These are phyloP conservation scores for Micrastur ruficollis DNA, from an alignment of 2,797 vertebrate species.

Conservation along the genomic window DNA sequence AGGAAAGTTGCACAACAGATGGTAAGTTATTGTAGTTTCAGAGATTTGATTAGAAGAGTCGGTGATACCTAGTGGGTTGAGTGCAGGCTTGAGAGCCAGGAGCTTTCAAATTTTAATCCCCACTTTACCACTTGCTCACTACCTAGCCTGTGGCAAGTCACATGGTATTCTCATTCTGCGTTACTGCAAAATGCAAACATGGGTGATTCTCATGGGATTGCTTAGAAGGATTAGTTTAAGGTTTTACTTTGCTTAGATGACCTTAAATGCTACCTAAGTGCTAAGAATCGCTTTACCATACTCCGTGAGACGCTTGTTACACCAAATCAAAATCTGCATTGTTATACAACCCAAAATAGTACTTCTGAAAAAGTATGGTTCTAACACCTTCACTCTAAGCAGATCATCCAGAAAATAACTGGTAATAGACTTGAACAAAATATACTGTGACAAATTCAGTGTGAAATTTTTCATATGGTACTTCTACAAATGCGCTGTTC, in stretches of 20 bases:
- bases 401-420: slow-evolving; percentile 6
- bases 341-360: not conserved
- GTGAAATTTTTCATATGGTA: not conserved
- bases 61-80: not conserved
- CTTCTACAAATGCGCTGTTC: not conserved
- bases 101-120: not conserved
- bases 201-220: not conserved
- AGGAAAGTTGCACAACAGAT: slow-evolving; percentile 37
- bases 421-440: not conserved
- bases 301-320: not conserved
- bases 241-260: not conserved
- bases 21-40: not conserved
- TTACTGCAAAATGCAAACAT: not conserved
- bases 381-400: not conserved
- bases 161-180: not conserved
- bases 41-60: slow-evolving; percentile 8
- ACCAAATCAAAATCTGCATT: not conserved
- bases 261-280: not conserved
- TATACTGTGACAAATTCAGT: not conserved
- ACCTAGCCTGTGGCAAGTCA: not conserved
- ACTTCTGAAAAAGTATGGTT: not conserved
- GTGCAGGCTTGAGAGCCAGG: not conserved
- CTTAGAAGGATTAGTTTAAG: not conserved
- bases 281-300: not conserved
- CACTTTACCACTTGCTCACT: not conserved